These are phyloP conservation scores for Eidolon helvum DNA, from an alignment of 2,113 vertebrate species.

Conservation along the genomic window DNA sequence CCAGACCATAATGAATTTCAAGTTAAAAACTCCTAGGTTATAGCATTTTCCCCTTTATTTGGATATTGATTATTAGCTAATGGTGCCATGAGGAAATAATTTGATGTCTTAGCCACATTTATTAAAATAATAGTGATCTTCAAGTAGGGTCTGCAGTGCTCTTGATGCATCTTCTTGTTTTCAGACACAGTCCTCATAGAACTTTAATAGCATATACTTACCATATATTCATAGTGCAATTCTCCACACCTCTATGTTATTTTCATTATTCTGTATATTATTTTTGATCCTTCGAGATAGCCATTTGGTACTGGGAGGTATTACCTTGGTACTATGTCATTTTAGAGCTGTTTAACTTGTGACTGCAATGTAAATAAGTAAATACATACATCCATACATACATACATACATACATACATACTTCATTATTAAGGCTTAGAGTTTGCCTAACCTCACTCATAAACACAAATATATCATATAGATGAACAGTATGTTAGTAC, in stretches of 20 bases:
- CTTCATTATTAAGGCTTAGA: neutral
- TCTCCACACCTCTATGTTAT: neutral
- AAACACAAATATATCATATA: slow-evolving; percentile 17
- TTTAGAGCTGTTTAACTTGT: slow-evolving; percentile 22
- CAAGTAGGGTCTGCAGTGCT: neutral
- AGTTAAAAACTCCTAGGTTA: neutral
- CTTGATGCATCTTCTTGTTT: neutral
- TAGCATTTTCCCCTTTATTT: neutral
- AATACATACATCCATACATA: neutral
- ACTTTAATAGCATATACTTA: neutral
- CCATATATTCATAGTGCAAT: neutral
- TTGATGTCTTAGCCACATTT: neutral
- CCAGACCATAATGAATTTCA: neutral
- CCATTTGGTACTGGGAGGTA: neutral
- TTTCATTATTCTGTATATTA: neutral
- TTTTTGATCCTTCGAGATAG: neutral
- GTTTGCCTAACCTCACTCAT: neutral
- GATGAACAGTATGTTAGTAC: neutral
- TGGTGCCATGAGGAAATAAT: neutral
- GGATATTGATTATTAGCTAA: neutral
- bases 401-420: neutral
- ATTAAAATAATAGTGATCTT: neutral
- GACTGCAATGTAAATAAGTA: neutral
- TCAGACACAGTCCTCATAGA: neutral
- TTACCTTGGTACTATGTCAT: slow-evolving; percentile 20